Conservation (phyloP, 2,797 vertebrate genomes). For the Threskiornis aethiopicus region DNA sequence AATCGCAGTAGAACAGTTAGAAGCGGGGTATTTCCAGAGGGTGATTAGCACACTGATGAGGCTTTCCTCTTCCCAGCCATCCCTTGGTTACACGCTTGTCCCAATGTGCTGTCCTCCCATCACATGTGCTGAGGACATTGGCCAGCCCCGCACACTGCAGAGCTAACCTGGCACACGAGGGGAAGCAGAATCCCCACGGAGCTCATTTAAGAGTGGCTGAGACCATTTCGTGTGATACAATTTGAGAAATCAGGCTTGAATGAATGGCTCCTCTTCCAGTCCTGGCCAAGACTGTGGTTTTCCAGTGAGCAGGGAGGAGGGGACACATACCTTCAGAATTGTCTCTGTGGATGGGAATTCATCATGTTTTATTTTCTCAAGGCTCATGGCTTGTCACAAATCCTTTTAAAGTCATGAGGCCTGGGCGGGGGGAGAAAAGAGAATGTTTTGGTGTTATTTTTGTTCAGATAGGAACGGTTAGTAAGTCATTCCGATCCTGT, state of each 20-base stretch:
- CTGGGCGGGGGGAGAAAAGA: background rate
- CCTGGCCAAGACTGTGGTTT: slow-evolving; percentile 55
- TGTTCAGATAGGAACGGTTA: slow-evolving; percentile 6
- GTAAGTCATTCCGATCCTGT: slow-evolving; percentile 9
- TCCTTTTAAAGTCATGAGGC: slow-evolving; percentile 55
- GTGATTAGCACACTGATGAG: background rate
- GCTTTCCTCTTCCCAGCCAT: background rate
- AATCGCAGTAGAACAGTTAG: background rate
- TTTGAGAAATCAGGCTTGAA: background rate
- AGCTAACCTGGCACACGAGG: background rate
- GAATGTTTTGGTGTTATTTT: slow-evolving; percentile 44
- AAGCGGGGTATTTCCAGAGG: background rate
- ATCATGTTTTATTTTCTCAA: slow-evolving; percentile 66
- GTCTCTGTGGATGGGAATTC: slow-evolving; percentile 62
- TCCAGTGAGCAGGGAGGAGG: slow-evolving; percentile 17
- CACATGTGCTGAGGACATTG: rapidly evolving
- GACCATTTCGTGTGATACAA: background rate
- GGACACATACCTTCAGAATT: background rate
- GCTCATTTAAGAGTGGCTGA: background rate
- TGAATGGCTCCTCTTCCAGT: background rate
- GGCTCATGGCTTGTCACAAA: slow-evolving; percentile 30
- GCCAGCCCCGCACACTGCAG: background rate
- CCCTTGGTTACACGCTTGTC: background rate
- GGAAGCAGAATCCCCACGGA: background rate
- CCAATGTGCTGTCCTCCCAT: background rate